Evolutionary conservation across 2,797 vertebrate genomes (phyloP), one percentile per base, ranked within the genome.

Genomic region (Tolypeutes matacus): DNA sequence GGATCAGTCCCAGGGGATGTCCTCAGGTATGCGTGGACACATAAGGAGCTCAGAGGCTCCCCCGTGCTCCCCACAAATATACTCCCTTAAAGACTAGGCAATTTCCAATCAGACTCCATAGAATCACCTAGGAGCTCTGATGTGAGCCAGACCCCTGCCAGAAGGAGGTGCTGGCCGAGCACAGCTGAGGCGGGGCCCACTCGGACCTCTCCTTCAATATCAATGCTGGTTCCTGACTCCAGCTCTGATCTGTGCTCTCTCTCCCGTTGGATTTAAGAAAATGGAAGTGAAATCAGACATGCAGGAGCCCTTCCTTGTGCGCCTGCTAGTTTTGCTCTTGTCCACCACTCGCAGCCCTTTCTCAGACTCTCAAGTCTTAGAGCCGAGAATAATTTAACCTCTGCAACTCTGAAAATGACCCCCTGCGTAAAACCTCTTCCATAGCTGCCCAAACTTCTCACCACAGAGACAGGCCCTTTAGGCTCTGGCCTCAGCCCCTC

Each of bases 191-290:
- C 67, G n/a, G 23, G 29, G 31, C 58, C 82, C 3, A 0, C 81
- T 7, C 2, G 0, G 34, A 3, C 29, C 31, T 42, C 8, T 10
- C 29, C 42, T 15, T 53, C 51, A 15, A 7, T 5, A 12, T 18
- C 39, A 27, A 31, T 5, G 27, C 88, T 25, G 29, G 23, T 34
- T 62, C 25, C 65, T 65, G 17, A 17, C 31, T 46, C 42, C 39
- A 15, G 13, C n/a, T 60, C 20, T 27, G 42, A 46, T 46, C 5
- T 9, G 5, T 46, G 42, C 42, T 46, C 9, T 46, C 42, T 46
- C 42, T 56, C 2, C 21, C 36, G 2, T 60, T 77, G 25, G 7
- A 18, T 42, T 87, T 4, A 23, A 46, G 69, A 83, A 70, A 84
- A 18, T 12, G 5, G 23, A 60, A 77, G 34, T 5, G 0, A 83